Evolutionary conservation across 2,113 vertebrate species (phyloP).

Genomic region (Tiliqua scincoides): DNA sequence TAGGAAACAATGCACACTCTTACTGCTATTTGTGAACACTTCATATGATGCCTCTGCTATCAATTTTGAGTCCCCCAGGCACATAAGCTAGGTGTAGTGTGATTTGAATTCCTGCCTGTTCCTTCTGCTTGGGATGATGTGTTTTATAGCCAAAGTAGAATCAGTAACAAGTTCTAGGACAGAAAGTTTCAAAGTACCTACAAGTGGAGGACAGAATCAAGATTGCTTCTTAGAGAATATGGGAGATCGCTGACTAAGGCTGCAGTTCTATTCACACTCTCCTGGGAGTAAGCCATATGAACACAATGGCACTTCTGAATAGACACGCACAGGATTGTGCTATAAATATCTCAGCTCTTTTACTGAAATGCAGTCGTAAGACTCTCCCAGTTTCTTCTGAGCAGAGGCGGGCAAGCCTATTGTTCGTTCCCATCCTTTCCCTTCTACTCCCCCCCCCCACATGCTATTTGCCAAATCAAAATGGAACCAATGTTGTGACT

Average conservation of each 20-base stretch:
- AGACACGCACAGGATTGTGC: too few relatives aligned
- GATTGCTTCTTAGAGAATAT: too few relatives aligned
- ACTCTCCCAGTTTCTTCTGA: background rate
- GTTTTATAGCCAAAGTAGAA: background rate
- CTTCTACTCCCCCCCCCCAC: background rate
- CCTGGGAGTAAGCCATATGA: too few relatives aligned
- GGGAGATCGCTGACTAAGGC: too few relatives aligned
- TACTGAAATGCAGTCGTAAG: background rate
- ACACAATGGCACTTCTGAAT: too few relatives aligned
- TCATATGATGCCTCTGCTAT: slow-evolving; percentile 53
- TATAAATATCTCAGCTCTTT: background rate
- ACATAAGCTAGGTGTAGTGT: background rate
- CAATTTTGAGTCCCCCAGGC: background rate
- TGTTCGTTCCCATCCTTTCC: too few relatives aligned
- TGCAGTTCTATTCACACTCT: too few relatives aligned
- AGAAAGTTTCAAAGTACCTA: too few relatives aligned
- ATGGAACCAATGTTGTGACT: too few relatives aligned
- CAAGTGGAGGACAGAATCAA: too few relatives aligned
- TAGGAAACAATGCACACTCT: slow-evolving; percentile 45
- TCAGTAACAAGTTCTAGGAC: too few relatives aligned
- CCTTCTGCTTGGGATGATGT: background rate
- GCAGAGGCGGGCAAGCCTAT: background rate
- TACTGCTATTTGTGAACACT: slow-evolving; percentile 41
- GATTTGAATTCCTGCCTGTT: background rate
- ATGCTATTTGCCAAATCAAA: background rate